Evolutionary conservation across 1,140 invertebrate genomes (phyloP), one percentile per base, ranked within the genome.

Genomic region (Anthonomus grandis): DNA sequence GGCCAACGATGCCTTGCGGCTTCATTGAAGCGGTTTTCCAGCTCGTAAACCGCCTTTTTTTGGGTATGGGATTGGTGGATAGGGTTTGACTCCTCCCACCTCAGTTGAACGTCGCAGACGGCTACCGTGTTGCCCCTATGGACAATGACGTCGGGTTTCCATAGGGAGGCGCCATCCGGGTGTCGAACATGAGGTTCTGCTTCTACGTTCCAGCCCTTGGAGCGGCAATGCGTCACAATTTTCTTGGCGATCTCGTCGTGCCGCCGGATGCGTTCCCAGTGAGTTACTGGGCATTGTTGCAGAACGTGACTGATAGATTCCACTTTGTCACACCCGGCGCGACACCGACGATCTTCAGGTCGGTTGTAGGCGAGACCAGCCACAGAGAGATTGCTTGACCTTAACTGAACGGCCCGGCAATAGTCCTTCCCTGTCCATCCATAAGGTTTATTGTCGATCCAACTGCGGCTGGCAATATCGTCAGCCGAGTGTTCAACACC

Each of bases 391-490:
- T 41, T 58, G 8, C 45, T 45, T 1, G 24, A 31, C 17, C 59
- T 24, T 6, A 60, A 19, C 12, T 60, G 53, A 1, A 60, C 38
- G 4, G 58, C 53, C 17, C 34, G n/a, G 0, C 56, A 41, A 21
- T 39, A 60, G 13, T 60, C 53, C 0, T 18, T 21, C 2, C 58
- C 53, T 12, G 50, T 36, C 51, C 57, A 51, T 17, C 21, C 42
- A 8, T 22, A n/a, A 0, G 51, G 45, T 4, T 53, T 59, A 1
- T 22, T 5, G 5, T 10, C 10, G 4, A 45, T 5, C 42, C 42
- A 45, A 21, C 4, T 6, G 51, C 10, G 27, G 41, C 2, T 54
- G 49, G 18, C 52, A 15, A 3, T 21, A 27, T 51, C 27, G 31
- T 41, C 22, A 17, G 23, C 18, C 6, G 27, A 17, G n/a, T 8